phyloP scores from a whole-genome alignment of 2,888 invertebrate species.

The Trachelus iudaicus region DNA sequence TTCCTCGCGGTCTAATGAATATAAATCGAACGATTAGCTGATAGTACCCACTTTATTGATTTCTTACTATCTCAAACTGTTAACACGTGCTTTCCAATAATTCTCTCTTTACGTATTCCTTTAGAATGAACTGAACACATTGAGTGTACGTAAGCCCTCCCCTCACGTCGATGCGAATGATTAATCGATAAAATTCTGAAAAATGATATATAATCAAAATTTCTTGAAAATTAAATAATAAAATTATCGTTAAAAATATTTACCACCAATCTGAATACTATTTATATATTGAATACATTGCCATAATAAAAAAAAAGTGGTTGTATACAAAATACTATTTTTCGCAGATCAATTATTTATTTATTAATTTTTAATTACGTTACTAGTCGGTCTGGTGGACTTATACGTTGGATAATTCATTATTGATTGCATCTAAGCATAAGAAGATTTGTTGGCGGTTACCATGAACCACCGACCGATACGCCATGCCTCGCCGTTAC shows the following conservation, averaged over 20 bases:
- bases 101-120: background rate
- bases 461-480: slow-evolving; percentile 61
- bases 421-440: background rate
- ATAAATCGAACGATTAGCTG: slow-evolving; percentile 27
- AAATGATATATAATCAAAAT: background rate
- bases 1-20: slow-evolving; percentile 39
- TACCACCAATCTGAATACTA: background rate
- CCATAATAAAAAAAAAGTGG: background rate
- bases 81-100: background rate
- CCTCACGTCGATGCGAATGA: background rate
- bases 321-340: background rate
- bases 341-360: background rate
- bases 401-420: background rate
- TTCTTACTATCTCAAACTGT: background rate
- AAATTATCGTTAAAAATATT: background rate
- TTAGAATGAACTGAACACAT: background rate
- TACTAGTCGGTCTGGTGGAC: background rate
- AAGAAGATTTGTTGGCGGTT: slow-evolving; percentile 29
- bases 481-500: slow-evolving; percentile 52
- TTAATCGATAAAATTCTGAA: background rate
- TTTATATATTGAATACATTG: background rate
- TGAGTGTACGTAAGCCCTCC: background rate
- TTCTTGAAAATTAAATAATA: too few species aligned
- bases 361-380: background rate
- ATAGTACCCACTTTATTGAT: slow-evolving; percentile 24